Base-by-base conservation (phyloP, 2,888 invertebrate species). In the Agrochola litura region DNA sequence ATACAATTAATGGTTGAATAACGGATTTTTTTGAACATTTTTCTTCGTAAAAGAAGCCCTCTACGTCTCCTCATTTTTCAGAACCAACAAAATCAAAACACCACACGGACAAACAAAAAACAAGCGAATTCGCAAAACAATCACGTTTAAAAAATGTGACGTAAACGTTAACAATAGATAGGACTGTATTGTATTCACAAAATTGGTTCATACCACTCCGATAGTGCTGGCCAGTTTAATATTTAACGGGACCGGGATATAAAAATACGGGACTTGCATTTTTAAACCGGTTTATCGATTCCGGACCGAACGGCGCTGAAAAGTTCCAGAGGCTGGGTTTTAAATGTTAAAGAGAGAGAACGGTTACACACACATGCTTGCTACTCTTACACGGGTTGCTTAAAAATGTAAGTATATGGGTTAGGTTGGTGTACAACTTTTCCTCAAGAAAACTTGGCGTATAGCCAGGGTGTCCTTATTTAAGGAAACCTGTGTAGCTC, bases 241-340 rank as follows among this genome's bases (percentile, higher is more conserved):
- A 86, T 77, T 75, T 76, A 81, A 79, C 77, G 43, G 58, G 1
- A 58, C 37, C 60, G 75, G 71, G 64, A 63, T 70, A 76, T 72
- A 83, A 82, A 81, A 82, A 87, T 82, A 82, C 83, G 83, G 79
- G 77, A 75, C 75, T 71, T 87, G 83, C 88, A 88, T 87, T 83
- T 88, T 83, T 88, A 88, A 88, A 76, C 76, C 80, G 71, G 6
- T 68, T 63, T 72, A 89, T 88, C 89, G 85, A 89, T 83, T 80
- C 58, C 22, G 43, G 54, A 49, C 71, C 73, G 72, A 74, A 73
- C 77, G 30, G 63, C 58, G 73, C 43, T 71, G 84, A 73, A 71
- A 85, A 79, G 14, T 78, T 67, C 30, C 64, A 54, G 60, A 56
- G 72, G 58, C 65, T 37, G 60, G 41, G 63, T 67, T 86, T 82